Evolutionary conservation across 2,797 vertebrate genomes (phyloP), one percentile per base, ranked within the genome.

Genomic region (Furcifer pardalis): DNA sequence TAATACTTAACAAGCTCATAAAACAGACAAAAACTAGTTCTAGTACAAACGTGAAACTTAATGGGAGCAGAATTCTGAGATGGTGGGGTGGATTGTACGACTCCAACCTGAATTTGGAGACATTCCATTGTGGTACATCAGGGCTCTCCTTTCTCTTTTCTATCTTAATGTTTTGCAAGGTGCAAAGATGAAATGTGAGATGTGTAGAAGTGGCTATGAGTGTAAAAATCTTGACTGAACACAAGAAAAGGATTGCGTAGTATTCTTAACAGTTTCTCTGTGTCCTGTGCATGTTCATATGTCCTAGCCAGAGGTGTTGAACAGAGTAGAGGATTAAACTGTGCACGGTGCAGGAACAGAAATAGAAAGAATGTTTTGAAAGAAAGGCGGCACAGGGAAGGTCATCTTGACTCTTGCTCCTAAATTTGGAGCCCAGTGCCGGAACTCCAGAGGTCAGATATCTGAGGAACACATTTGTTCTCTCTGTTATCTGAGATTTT

Each of bases 281-380:
- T 85, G 30, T 56, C 78, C 23, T 79, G 86, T 63, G 91, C 60
- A 0, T 79, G 56, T 74, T 86, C 52, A 82, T 81, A 80, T 19
- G 3, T 42, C 60, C 69, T 77, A 76, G 72, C 90, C 87, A 84
- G 78, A 91, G 86, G 83, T 71, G 15, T n/a, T 65, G 84, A 90
- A 73, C 84, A 75, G 89, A 82, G 88, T 83, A 40, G 13, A 85
- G 90, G 89, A 85, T 87, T 89, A 59, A 77, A 68, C 73, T 82
- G 40, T 63, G 76, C 52, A 52, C 86, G 85, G 77, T 84, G 62
- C 74, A 77, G 89, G 89, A 92, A 92, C 93, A 94, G 86, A 94
- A 94, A 94, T 94, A 94, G 94, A 94, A 93, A 92, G 88, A 95
- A 91, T 92, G 81, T 90, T 85, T 91, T 84, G 81, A 90, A 92